phyloP scores from a whole-genome alignment of 1,140 invertebrate genomes.

The Ridgeia piscesae region DNA sequence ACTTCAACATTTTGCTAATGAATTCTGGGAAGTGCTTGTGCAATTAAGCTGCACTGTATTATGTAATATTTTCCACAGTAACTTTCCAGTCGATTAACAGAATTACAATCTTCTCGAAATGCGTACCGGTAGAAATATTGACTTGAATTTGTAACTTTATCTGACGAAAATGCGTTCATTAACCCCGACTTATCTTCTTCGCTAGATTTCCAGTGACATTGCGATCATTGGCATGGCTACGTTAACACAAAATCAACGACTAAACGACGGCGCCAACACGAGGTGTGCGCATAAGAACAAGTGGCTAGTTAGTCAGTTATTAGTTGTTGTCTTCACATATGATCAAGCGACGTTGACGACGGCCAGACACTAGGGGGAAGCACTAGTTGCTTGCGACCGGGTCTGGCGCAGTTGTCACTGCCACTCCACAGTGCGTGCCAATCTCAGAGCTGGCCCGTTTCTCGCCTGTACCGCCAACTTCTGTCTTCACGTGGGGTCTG shows the following conservation, averaged over 20 bases:
- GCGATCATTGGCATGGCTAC: neutral
- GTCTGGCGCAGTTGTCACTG: neutral
- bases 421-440: neutral
- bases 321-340: conserved; percentile 11
- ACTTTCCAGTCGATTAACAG: neutral
- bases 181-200: neutral
- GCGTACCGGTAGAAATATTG: neutral
- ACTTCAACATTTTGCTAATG: neutral
- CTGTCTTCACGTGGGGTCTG: neutral
- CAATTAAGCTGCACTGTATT: neutral
- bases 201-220: neutral
- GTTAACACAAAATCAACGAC: neutral
- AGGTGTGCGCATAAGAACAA: neutral
- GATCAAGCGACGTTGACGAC: conserved; percentile 8
- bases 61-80: neutral
- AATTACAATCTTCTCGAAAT: neutral
- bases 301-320: neutral
- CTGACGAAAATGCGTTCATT: neutral
- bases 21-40: neutral
- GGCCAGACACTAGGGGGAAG: neutral
- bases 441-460: conserved; percentile 16
- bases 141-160: neutral
- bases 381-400: neutral
- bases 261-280: conserved; percentile 7
- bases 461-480: neutral